Base-by-base conservation (phyloP, 1,140 invertebrate species). In the Drosophila yakuba region DNA sequence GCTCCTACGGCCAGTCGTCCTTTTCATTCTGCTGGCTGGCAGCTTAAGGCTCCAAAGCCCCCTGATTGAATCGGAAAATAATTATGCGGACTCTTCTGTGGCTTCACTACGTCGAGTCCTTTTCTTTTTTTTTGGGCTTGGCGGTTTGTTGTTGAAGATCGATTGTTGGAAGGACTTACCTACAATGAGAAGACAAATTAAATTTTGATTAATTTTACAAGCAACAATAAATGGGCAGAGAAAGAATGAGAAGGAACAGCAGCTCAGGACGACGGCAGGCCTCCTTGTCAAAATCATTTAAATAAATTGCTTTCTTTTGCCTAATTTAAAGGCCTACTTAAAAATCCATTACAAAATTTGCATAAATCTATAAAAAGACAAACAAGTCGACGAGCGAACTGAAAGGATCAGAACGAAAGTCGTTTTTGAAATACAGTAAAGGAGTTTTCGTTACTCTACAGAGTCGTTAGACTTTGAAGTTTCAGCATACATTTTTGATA, bases 261-360 rank as follows among this genome's bases (percentile, higher is more conserved):
- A 82, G 55, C 62, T 1, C 68, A 66, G 28, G 7, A 32, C 28
- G 7, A 32, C 28, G 28, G 7, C 45, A 54, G 39, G 54, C 71
- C 50, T 43, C 57, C 28, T 44, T 82, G 82, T 76, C 80, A 71
- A 61, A 83, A 80, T 89, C 80, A 78, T 84, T 78, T 58, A 66
- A 88, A 89, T 77, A 83, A 84, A 88, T 88, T 89, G 76, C 80
- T 83, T 88, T 80, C 77, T 68, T 64, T 80, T 61, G 73, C 84
- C 74, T 74, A 89, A 89, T 89, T 89, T 89, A 74, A 89, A 90
- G 84, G 77, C 74, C 84, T 89, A 90, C 84, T 89, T 89, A 89
- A 89, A 89, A 89, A 90, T 89, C 84, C 84, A 89, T 89, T 89
- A 89, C 66, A 80, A 82, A 89, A 89, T 89, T 89, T 80, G 80